A percentile compares a stretch with the other conserved stretches of the same genome.
phyloP scores from a whole-genome alignment of 2,797 vertebrate genomes.

The Pseudotriccus pelzelni region DNA sequence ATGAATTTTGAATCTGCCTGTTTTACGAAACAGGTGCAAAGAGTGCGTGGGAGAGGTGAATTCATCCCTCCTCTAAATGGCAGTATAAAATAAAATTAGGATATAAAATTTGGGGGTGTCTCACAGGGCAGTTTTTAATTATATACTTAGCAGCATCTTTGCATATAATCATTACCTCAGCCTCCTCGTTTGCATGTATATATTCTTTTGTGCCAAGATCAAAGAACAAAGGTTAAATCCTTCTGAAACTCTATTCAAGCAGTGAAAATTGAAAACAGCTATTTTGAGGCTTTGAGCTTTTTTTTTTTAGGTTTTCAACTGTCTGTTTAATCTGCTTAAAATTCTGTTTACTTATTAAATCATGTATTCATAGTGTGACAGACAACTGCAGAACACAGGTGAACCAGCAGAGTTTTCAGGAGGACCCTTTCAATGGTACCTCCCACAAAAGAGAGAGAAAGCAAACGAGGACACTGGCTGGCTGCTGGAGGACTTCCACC shows the following conservation, averaged over 20 bases:
- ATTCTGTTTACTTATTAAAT: neutral
- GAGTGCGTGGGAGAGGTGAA: constrained; percentile 35
- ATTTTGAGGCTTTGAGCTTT: constrained; percentile 18
- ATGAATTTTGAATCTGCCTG: constrained; percentile 17
- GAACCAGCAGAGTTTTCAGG: neutral
- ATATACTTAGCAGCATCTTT: constrained; percentile 52
- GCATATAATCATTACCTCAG: constrained; percentile 60
- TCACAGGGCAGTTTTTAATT: constrained; percentile 64
- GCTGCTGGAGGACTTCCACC: neutral
- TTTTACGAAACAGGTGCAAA: constrained; percentile 35
- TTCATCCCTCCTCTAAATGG: constrained; percentile 36
- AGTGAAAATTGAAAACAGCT: constrained; percentile 49
- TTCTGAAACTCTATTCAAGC: constrained; percentile 55
- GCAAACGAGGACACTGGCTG: fast-evolving
- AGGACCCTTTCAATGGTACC: neutral
- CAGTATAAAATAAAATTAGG: constrained; percentile 51
- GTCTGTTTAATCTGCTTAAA: constrained; percentile 41
- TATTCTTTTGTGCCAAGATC: constrained; percentile 41
- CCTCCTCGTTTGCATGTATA: constrained; percentile 50
- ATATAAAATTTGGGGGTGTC: constrained; percentile 53
- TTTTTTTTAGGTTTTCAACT: neutral
- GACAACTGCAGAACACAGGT: neutral
- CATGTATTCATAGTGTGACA: neutral
- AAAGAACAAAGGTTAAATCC: constrained; percentile 69
- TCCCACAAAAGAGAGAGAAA: neutral